phyloP scores from a whole-genome alignment of 2,888 invertebrate species.

The Malthinus flaveolus region DNA sequence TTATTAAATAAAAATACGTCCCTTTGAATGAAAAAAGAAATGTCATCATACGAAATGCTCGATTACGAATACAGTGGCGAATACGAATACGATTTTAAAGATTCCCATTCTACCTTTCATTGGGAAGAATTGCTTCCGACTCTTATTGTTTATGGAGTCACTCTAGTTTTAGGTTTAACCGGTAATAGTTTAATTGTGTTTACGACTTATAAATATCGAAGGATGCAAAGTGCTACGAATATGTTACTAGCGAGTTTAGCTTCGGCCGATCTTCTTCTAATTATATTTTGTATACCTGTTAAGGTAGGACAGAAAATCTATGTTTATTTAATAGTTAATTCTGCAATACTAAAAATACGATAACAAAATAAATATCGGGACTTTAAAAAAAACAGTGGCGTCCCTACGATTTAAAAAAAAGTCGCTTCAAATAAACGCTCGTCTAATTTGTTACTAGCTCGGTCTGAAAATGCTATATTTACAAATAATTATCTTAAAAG shows the following conservation, averaged over 20 bases:
- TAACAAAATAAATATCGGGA: too few species aligned
- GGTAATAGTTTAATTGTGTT: conserved; percentile 63
- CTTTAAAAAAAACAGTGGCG: too few species aligned
- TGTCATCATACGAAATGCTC: conserved; percentile 23
- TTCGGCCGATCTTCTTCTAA: conserved; percentile 69
- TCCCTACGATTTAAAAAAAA: too few species aligned
- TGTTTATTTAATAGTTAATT: too few species aligned
- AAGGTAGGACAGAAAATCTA: conserved; percentile 58
- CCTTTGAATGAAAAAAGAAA: conserved; percentile 4
- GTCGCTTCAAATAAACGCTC: too few species aligned
- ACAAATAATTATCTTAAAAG: too few species aligned
- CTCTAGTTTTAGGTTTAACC: conserved; percentile 62
- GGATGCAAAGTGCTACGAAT: conserved; percentile 67
- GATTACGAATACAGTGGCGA: conserved; percentile 33
- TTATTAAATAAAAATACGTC: conserved; percentile 11
- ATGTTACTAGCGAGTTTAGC: conserved; percentile 70
- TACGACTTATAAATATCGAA: conserved; percentile 59
- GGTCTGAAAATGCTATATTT: too few species aligned
- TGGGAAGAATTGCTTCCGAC: conserved; percentile 62
- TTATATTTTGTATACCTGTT: conserved; percentile 71
- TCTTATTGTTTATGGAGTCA: conserved; percentile 61
- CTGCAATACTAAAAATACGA: too few species aligned
- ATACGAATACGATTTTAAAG: conserved; percentile 57
- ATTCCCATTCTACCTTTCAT: conserved; percentile 55
- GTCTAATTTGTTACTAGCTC: too few species aligned